Percentiles rank a stretch among this genome's conserved stretches.
Conservation (phyloP, 2,113 vertebrate species). For the Lagenorhynchus albirostris region DNA sequence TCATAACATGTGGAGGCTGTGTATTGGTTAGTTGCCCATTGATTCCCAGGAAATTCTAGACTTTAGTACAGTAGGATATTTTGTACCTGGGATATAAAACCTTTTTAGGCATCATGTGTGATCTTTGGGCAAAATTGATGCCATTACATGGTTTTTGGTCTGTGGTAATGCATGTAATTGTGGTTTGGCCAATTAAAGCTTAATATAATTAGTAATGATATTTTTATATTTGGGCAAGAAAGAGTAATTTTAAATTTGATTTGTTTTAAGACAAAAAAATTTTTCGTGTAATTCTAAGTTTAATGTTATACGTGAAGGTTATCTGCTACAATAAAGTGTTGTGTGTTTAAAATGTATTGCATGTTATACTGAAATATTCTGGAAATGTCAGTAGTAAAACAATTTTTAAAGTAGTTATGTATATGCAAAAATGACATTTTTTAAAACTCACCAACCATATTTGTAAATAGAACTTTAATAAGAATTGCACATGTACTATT, state of each 20-base stretch:
- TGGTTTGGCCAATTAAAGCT: slow-evolving; percentile 13
- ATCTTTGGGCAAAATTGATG: slow-evolving; percentile 70
- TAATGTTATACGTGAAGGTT: slow-evolving; percentile 55
- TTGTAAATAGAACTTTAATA: slow-evolving; percentile 11
- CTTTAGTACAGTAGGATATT: background rate
- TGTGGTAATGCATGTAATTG: slow-evolving; percentile 57
- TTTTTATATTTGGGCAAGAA: slow-evolving; percentile 35
- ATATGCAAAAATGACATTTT: slow-evolving; percentile 5
- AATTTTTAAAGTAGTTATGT: slow-evolving; percentile 14
- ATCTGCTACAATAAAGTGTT: slow-evolving; percentile 11
- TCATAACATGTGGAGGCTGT: background rate
- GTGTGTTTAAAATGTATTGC: slow-evolving; percentile 63
- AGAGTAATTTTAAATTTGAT: background rate
- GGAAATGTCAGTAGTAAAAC: slow-evolving; percentile 51
- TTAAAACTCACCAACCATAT: background rate
- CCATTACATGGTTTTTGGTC: slow-evolving; percentile 57
- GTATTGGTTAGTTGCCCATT: slow-evolving; percentile 45
- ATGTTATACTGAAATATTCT: slow-evolving; percentile 59
- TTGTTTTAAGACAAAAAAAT: slow-evolving; percentile 41
- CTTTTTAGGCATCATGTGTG: slow-evolving; percentile 46
- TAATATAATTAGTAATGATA: slow-evolving; percentile 34
- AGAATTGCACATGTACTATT: slow-evolving; percentile 30
- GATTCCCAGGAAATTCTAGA: slow-evolving; percentile 22
- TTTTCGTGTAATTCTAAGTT: slow-evolving; percentile 49
- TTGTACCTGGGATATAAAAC: slow-evolving; percentile 53